Conservation (phyloP, 2,113 vertebrate species). For the Vidua chalybeata region DNA sequence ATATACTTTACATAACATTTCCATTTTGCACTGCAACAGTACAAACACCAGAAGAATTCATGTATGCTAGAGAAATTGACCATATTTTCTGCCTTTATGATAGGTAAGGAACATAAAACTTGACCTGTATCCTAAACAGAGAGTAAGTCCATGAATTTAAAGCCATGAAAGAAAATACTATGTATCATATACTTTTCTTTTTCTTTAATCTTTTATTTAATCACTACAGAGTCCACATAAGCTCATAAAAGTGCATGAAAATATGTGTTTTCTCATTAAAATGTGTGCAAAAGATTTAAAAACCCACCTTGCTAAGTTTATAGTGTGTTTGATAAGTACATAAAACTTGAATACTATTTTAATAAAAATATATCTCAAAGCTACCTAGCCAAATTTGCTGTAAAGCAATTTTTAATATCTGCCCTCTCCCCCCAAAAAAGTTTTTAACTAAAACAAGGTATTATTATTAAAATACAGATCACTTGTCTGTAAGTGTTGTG, state of each 20-base stretch:
- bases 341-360: background rate
- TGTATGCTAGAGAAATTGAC: background rate
- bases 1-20: background rate
- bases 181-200: background rate
- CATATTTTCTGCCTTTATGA: background rate
- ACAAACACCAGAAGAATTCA: background rate
- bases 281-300: background rate
- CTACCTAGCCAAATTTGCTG: fast-evolving
- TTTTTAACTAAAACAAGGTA: background rate
- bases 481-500: background rate
- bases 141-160: background rate
- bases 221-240: background rate
- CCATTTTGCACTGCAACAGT: background rate
- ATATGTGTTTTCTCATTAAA: background rate
- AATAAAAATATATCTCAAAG: background rate
- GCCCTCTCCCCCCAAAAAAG: fast-evolving
- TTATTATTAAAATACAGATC: background rate
- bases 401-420: background rate
- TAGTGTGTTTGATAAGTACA: background rate
- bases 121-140: background rate
- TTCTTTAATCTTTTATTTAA: background rate
- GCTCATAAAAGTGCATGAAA: background rate
- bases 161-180: background rate
- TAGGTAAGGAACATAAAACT: background rate
- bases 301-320: background rate